Evolutionary conservation across 2,888 invertebrate genomes (phyloP), one percentile per base, ranked within the genome.

Genomic region (Uropetala carovei): DNA sequence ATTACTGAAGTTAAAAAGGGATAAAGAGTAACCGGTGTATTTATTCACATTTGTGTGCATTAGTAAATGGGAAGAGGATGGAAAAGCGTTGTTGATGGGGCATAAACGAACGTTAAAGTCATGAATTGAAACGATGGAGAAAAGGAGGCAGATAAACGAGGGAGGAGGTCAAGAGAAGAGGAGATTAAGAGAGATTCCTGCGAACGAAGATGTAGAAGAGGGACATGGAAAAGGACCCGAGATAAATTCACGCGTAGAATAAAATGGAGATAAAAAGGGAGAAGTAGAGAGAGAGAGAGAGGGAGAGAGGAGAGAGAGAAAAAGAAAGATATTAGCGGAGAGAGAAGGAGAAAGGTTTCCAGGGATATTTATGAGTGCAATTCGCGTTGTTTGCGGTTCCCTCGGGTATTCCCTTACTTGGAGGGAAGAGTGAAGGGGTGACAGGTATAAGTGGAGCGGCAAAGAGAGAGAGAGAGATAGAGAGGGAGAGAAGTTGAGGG

Each of bases 361-460:
- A 11, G n/a, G 83, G 83, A 83, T 83, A 83, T 83, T 83, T 83
- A 83, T 83, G 83, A 83, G 83, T 57, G 83, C 57, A 83, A 83
- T 83, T 83, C 83, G 83, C 56, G 56, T 83, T 83, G 83, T 57
- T 83, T 83, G 83, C 83, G 83, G 83, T 83, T 83, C 82, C 82
- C 82, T 43, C 30, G 57, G 83, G 56, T 57, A 83, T 83, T 83
- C 83, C 57, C 57, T 83, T 57, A 43, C n/a, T 57, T 16, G 83
- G 82, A 43, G 82, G 43, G 82, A 43, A 82, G 82, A 82, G 82
- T 18, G 83, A 18, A 56, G 83, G 83, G 57, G 83, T 83, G 83
- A 83, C 83, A 83, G 56, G 56, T 83, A 83, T 83, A 83, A 83
- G 83, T 83, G 56, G 82, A 83, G 83, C 43, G 43, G 43, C 43